Conservation (phyloP, 30 jellyfish, hydroid and myxozoan species). For the Morbakka virulenta region DNA sequence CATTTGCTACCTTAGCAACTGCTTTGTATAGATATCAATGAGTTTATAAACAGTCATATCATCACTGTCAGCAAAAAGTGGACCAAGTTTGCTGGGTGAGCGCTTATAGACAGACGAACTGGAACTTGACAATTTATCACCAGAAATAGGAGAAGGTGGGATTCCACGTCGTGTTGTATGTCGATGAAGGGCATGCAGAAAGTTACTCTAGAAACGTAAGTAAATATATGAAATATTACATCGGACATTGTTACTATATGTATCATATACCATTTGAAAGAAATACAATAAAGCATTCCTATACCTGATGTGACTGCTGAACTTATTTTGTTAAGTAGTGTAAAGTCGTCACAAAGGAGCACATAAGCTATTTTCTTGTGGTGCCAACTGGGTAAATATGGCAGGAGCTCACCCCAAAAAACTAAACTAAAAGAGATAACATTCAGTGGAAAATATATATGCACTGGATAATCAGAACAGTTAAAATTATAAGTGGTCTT, state of each 20-base stretch:
- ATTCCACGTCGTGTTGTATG: conserved; percentile 42
- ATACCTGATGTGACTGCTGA: no score
- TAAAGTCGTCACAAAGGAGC: no score
- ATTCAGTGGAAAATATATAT: neutral
- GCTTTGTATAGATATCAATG: conserved; percentile 58
- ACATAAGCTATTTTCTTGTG: no score
- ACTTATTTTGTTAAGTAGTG: no score
- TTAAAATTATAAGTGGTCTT: neutral
- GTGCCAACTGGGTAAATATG: no score
- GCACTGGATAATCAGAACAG: neutral
- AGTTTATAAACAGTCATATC: conserved; percentile 43
- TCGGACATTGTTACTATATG: no score
- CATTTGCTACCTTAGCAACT: no score
- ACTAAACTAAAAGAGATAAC: neutral
- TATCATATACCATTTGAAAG: no score
- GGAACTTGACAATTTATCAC: conserved; percentile 31
- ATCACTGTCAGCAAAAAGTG: conserved; percentile 55
- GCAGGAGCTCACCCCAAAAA: neutral
- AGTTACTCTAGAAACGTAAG: conserved; percentile 52
- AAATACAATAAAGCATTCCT: no score
- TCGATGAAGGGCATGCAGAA: conserved; percentile 60
- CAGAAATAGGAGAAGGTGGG: conserved; percentile 63
- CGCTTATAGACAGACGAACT: conserved; percentile 23
- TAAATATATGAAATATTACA: neutral
- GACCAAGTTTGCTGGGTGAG: conserved; percentile 77